phyloP scores from a whole-genome alignment of 2,797 vertebrate species.

The Orientallactaga sibirica region DNA sequence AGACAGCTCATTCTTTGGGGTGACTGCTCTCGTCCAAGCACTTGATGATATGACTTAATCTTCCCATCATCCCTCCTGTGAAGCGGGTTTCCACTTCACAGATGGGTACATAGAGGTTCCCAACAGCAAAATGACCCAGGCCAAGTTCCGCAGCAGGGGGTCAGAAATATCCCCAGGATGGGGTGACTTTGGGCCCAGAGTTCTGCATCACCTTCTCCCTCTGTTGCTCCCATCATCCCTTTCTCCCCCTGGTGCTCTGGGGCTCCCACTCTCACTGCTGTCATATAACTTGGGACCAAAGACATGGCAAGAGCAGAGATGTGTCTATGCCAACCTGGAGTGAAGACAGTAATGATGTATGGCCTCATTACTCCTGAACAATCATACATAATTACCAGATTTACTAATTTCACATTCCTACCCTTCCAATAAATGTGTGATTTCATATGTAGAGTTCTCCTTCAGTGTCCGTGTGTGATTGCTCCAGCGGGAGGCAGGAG shows the following conservation, averaged over 20 bases:
- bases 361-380: constrained; percentile 73
- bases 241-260: not conserved
- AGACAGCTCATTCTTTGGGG: not conserved
- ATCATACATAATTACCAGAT: constrained; percentile 81
- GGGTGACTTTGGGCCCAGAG: not conserved
- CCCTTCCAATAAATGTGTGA: constrained; percentile 80
- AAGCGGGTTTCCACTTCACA: not conserved
- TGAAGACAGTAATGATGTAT: constrained; percentile 78
- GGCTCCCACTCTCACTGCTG: too few species aligned
- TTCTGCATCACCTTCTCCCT: not conserved
- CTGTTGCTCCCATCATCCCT: rapidly evolving
- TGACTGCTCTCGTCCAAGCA: not conserved
- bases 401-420: constrained; percentile 78
- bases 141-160: not conserved
- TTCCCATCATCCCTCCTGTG: not conserved
- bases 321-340: constrained; percentile 66
- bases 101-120: not conserved
- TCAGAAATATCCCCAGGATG: too few species aligned
- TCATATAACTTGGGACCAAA: not conserved
- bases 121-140: not conserved
- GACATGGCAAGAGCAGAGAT: not conserved
- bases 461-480: constrained; percentile 81
- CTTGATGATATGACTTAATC: not conserved
- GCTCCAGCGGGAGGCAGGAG: constrained; percentile 75
- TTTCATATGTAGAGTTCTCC: constrained; percentile 78